Percentiles rank a stretch among this genome's conserved stretches.
phyloP scores from a whole-genome alignment of 2,113 vertebrate species.

The Andinoacara biseriatus region DNA sequence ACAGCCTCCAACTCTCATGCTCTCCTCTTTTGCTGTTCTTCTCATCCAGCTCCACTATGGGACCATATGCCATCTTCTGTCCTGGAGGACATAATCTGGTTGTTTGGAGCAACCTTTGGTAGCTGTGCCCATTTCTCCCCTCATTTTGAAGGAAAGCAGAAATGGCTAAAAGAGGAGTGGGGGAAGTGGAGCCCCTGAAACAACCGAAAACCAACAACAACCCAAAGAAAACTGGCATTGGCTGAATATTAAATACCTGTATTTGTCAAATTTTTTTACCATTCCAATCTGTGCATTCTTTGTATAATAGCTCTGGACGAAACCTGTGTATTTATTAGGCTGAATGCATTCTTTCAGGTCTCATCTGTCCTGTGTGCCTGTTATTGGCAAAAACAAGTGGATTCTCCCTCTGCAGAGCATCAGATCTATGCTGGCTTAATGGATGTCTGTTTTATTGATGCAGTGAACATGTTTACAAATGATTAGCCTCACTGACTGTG shows the following conservation, averaged over 20 bases:
- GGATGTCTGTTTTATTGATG: slow-evolving; percentile 54
- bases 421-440: slow-evolving; percentile 31
- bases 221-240: background rate
- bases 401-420: slow-evolving; percentile 7
- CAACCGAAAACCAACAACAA: too few species aligned
- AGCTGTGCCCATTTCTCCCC: background rate
- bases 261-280: too few species aligned
- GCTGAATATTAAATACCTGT: background rate
- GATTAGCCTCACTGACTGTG: slow-evolving; percentile 37
- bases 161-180: slow-evolving; percentile 18
- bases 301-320: slow-evolving; percentile 26
- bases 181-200: slow-evolving; percentile 10
- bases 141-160: background rate
- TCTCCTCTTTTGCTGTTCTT: slow-evolving; percentile 46
- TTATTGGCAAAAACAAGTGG: background rate
- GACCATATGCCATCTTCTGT: slow-evolving; percentile 65
- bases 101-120: slow-evolving; percentile 73
- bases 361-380: background rate
- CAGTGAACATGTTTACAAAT: slow-evolving; percentile 58
- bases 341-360: background rate
- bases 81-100: slow-evolving; percentile 64
- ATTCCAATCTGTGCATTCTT: background rate
- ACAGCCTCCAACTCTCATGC: slow-evolving; percentile 17
- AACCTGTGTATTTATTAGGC: slow-evolving; percentile 4
- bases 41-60: slow-evolving; percentile 70